Conservation (phyloP, 2,797 vertebrate genomes). For the Hippocampus kuda region DNA sequence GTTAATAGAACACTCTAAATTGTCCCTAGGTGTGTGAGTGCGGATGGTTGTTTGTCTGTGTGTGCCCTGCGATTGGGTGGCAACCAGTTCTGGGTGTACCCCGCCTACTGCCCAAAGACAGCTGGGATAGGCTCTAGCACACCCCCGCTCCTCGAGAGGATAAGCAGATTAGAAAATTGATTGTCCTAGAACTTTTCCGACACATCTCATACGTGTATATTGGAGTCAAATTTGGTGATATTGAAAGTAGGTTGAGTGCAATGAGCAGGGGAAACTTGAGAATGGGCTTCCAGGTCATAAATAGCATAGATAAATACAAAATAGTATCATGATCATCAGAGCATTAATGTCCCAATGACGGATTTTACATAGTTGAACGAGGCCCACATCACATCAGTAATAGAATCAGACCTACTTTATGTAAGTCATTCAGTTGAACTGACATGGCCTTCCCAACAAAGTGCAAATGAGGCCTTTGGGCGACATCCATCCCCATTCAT, state of each 20-base stretch:
- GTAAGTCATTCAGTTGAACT: constrained; percentile 21
- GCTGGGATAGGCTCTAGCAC: no score
- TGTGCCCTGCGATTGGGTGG: no score
- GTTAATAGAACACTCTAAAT: no score
- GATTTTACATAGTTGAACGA: neutral
- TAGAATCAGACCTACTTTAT: constrained; percentile 4
- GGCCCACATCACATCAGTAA: neutral
- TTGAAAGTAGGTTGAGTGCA: neutral
- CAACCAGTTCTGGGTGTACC: no score
- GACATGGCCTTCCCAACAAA: constrained; percentile 14
- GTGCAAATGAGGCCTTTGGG: constrained; percentile 29
- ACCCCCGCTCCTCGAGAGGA: no score
- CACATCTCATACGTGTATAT: neutral
- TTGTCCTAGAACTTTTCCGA: neutral
- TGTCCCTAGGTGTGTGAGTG: no score
- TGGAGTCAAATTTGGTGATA: neutral
- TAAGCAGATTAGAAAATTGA: no score
- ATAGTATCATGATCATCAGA: neutral
- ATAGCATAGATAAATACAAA: neutral
- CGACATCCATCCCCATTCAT: constrained; percentile 22
- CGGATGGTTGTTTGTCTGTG: no score
- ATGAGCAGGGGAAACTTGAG: neutral
- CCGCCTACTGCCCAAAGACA: no score
- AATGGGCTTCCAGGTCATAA: neutral
- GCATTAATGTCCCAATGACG: constrained; percentile 1